phyloP scores from a whole-genome alignment of 2,888 invertebrate genomes.

The Teleogryllus oceanicus region DNA sequence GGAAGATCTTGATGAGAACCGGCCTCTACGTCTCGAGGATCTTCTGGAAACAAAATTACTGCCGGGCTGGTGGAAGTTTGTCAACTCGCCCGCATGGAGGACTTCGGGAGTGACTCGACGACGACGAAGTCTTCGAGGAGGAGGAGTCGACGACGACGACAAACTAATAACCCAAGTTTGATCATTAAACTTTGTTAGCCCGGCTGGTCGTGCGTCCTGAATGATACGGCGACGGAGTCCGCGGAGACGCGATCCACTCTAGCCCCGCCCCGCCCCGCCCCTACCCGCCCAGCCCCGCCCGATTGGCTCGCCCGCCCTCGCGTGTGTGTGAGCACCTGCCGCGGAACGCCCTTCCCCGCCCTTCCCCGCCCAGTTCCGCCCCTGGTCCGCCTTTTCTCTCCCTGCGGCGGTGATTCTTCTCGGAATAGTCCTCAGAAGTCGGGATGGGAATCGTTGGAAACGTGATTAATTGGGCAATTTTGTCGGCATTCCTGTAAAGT shows the following conservation, averaged over 20 bases:
- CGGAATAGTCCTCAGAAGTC: background rate
- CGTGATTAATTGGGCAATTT: background rate
- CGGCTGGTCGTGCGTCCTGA: conserved; percentile 9
- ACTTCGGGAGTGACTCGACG: conserved; percentile 1
- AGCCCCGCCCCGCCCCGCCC: background rate
- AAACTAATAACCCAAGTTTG: conserved; percentile 18
- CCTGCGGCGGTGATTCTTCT: background rate
- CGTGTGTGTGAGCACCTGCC: conserved; percentile 18
- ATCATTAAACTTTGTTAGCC: conserved; percentile 10
- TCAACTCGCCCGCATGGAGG: conserved; percentile 18
- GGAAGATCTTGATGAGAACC: conserved; percentile 18
- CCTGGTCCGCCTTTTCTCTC: background rate
- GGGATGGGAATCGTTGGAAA: background rate
- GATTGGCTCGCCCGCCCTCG: background rate
- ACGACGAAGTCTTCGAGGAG: background rate
- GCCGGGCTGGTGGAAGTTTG: conserved; percentile 1
- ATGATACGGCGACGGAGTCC: background rate
- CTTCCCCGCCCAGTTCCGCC: background rate
- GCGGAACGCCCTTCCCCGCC: background rate
- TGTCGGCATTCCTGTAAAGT: background rate
- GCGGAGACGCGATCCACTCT: background rate
- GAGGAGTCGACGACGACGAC: background rate
- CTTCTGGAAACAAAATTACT: conserved; percentile 18
- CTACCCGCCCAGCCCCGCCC: background rate
- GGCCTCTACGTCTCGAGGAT: background rate